Base-by-base conservation (phyloP, 1,140 invertebrate species). In the Eubasilissa regina region DNA sequence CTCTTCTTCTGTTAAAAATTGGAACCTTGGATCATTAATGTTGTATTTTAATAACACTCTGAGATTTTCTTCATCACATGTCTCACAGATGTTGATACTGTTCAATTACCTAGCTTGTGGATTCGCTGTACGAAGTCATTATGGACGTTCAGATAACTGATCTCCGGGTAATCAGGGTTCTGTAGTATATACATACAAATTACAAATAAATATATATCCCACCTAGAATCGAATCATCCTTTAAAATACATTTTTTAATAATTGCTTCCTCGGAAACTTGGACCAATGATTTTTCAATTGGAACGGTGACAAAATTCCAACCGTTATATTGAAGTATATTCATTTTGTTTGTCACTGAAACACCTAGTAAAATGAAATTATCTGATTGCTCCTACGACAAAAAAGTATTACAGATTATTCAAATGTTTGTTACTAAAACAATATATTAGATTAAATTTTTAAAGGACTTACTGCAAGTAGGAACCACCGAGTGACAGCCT, bases 281-380 rank as follows among this genome's bases (percentile, higher is more conserved):
- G 55, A 15, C 55, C 55, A 58, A 9, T 21, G 17, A 10, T 73
- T 73, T 72, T 73, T 78, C 17, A 73, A 58, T 35, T 12, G 73
- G 44, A 15, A 76, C 43, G 73, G 85, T 81, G 10, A 81, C 73
- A 82, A 87, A 88, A 72, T 77, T 80, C 86, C 86, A 88, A 25
- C 87, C 87, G 78, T 87, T 85, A 78, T 87, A 87, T 79, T 86
- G 86, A 80, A 84, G 86, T 13, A 82, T 77, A 73, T 83, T 83
- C 9, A 87, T 13, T 25, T 83, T 79, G 48, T 83, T 84, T 55
- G 79, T 73, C 64, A 79, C 78, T 43, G 82, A 84, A 44, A 83
- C 48, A 15, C 82, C 84, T 12, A 87, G 11, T 43, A 87, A 58
- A 15, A 84, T 75, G 68, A 85, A 84, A 77, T 82, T 79, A 58